Evolutionary conservation across 1,140 invertebrate species (phyloP), one percentile per base, ranked within the genome.

Genomic region (Pseudomyrmex gracilis): DNA sequence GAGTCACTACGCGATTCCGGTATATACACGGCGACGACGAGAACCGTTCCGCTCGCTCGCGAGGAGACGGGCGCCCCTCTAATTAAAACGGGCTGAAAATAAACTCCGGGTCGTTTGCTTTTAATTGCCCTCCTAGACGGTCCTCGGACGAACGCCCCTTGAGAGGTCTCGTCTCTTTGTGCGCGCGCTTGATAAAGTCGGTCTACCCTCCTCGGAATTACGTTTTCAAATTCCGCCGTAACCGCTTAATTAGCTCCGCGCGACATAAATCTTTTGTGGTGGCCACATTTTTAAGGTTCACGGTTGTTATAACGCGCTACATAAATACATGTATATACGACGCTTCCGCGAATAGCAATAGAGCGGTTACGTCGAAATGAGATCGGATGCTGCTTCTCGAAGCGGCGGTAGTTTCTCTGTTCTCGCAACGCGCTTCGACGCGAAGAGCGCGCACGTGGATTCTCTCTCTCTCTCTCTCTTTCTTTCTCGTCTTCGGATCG

Each of bases 51-150:
- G 89, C 85, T 84, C 85, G 85, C 89, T 89, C 87, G 78, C 67
- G 20, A 82, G 80, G 53, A 22, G 12, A 45, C 86, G 86, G 85
- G 87, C 90, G 84, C 88, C 90, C 87, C 90, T 89, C 87, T 91
- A 92, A 93, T 93, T 92, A 89, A 90, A 90, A 83, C 90, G 88
- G 85, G 89, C 92, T 92, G 86, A 92, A 93, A 93, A 93, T 93
- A 93, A 92, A 92, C 92, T 90, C 34, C 84, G 89, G 88, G 82
- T 87, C 88, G 85, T 90, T 91, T 86, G 87, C 87, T 92, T 91
- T 88, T 92, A 93, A 93, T 93, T 93, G 90, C 90, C 80, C 70
- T 63, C 84, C 87, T 90, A 92, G 92, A 93, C 91, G 85, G 83
- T 82, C 24, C 85, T 84, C 67, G 84, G 82, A 83, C 83, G 86